These are phyloP conservation scores for Psittacula echo DNA, from an alignment of 2,797 vertebrate genomes.

Conservation along the genomic window DNA sequence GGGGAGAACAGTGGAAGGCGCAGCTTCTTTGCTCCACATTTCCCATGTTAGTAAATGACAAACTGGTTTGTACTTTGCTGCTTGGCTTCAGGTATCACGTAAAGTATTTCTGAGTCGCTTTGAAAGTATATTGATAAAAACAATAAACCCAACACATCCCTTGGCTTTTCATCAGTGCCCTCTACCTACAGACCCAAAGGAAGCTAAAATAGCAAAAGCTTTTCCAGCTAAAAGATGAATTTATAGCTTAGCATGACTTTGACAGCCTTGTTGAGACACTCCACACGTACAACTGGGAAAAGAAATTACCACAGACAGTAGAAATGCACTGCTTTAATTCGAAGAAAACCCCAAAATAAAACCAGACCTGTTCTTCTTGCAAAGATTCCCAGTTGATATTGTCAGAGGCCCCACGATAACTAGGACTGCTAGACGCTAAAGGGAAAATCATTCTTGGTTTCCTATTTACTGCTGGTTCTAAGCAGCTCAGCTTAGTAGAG, in stretches of 20 bases:
- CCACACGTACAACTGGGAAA: constrained; percentile 20
- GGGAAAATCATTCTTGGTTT: background rate
- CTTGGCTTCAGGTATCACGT: constrained; percentile 4
- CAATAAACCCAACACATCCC: constrained; percentile 3
- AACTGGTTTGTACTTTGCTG: background rate
- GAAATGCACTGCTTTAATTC: constrained; percentile 2
- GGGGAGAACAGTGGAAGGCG: background rate
- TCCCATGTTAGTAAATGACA: background rate
- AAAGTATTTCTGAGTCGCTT: constrained; percentile 1
- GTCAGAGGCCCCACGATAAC: background rate
- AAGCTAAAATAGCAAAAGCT: constrained; percentile 18
- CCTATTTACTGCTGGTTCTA: background rate
- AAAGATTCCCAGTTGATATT: background rate
- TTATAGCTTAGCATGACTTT: constrained; percentile 51
- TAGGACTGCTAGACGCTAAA: background rate
- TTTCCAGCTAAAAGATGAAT: constrained; percentile 35
- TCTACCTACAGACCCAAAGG: constrained; percentile 1
- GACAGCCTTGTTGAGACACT: constrained; percentile 22
- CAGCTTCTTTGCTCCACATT: background rate
- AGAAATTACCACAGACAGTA: constrained; percentile 3
- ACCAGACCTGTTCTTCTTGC: background rate
- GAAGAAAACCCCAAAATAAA: background rate
- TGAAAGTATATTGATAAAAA: constrained; percentile 41
- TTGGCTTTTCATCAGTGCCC: constrained; percentile 16
- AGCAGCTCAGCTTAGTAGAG: background rate